phyloP scores from a whole-genome alignment of 2,797 vertebrate species.

The Cottoperca gobio region DNA sequence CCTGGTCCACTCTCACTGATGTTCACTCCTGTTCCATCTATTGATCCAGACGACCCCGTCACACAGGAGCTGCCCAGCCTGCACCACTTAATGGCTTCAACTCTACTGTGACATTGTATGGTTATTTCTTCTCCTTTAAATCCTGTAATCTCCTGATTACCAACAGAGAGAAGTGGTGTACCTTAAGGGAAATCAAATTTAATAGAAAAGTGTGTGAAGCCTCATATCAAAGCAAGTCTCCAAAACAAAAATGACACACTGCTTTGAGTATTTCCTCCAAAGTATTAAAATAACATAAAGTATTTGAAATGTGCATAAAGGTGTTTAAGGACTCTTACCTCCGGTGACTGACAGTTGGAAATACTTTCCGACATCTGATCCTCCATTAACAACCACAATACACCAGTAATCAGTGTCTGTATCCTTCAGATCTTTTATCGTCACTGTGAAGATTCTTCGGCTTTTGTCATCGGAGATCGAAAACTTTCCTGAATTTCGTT shows the following conservation, averaged over 20 bases:
- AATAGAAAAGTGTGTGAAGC: neutral
- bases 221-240: neutral
- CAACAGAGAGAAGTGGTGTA: neutral
- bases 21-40: conserved; percentile 2
- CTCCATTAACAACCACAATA: conserved; percentile 4
- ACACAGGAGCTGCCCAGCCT: conserved; percentile 16
- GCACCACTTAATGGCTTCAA: too few species aligned
- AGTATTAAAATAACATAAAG: neutral
- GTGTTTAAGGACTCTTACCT: conserved; percentile 36
- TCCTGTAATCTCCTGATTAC: conserved; percentile 23
- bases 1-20: fast-evolving
- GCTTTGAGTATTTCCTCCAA: neutral
- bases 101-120: too few species aligned
- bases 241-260: neutral
- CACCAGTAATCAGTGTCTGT: conserved; percentile 42
- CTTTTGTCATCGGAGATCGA: conserved; percentile 46
- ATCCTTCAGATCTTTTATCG: conserved; percentile 23
- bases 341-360: conserved; percentile 29
- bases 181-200: conserved; percentile 14
- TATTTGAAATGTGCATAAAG: neutral
- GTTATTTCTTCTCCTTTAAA: fast-evolving
- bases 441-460: conserved; percentile 37
- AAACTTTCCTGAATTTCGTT: conserved; percentile 11
- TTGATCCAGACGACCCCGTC: neutral
- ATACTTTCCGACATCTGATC: fast-evolving